These are phyloP conservation scores for Eptesicus fuscus DNA, from an alignment of 2,113 vertebrate species.

Conservation along the genomic window DNA sequence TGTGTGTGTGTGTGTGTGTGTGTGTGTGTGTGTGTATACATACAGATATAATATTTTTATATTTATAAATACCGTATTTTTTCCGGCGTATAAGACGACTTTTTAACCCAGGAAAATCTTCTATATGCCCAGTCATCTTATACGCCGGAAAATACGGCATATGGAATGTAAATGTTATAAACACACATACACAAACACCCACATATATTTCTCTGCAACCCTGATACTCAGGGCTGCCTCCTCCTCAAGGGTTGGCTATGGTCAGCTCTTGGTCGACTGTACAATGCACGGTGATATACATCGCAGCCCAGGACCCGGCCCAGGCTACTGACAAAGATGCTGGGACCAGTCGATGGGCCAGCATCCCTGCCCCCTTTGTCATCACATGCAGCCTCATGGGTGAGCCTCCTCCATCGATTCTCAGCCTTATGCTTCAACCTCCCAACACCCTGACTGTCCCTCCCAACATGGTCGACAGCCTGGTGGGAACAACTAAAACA, in stretches of 20 bases:
- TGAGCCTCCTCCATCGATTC: background rate
- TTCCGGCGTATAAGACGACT: too few species aligned
- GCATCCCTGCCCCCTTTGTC: background rate
- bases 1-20: too few species aligned
- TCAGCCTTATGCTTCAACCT: background rate
- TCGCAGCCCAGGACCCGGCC: background rate
- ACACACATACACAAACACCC: fast-evolving
- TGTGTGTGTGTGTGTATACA: too few species aligned
- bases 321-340: background rate
- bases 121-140: too few species aligned
- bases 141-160: too few species aligned
- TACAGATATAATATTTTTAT: background rate
- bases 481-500: background rate
- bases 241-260: background rate
- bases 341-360: too few species aligned
- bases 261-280: background rate
- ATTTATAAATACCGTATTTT: background rate
- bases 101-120: too few species aligned
- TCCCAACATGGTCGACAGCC: background rate
- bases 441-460: background rate
- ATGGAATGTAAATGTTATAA: background rate
- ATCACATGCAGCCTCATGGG: background rate
- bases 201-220: background rate
- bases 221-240: background rate
- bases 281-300: fast-evolving